These are phyloP conservation scores for Sebastes itinus DNA, from an alignment of 2,797 vertebrate species.

Conservation along the genomic window DNA sequence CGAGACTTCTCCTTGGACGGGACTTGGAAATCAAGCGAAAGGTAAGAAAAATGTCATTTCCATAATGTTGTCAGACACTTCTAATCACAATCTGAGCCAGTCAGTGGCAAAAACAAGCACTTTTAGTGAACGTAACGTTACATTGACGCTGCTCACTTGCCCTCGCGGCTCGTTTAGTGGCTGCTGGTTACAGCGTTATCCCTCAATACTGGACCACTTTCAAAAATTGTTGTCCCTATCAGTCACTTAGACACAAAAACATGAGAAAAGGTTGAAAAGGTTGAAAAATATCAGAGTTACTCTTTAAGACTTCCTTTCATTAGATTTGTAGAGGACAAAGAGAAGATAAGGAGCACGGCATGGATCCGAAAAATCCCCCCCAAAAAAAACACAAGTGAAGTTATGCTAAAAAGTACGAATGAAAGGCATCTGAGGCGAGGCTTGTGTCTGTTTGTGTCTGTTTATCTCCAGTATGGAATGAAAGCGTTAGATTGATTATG, in stretches of 20 bases:
- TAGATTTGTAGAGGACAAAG: not conserved
- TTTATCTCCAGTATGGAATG: constrained; percentile 40
- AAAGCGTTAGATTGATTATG: constrained; percentile 51
- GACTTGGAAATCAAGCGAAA: too few relatives aligned
- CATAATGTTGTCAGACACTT: too few relatives aligned
- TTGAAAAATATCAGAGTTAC: not conserved
- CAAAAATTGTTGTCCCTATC: not conserved
- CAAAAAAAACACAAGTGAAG: too few relatives aligned
- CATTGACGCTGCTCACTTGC: too few relatives aligned
- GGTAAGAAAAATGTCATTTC: too few relatives aligned
- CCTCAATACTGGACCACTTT: not conserved
- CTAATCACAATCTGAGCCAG: too few relatives aligned
- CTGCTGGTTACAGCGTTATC: not conserved
- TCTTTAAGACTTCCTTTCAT: not conserved
- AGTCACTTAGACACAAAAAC: too few relatives aligned
- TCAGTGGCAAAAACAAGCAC: too few relatives aligned
- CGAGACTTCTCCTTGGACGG: too few relatives aligned
- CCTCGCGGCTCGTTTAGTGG: not conserved
- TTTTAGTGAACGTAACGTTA: too few relatives aligned
- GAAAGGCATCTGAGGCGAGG: not conserved
- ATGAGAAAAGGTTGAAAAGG: not conserved
- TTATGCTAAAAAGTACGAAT: not conserved
- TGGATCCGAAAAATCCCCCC: not conserved
- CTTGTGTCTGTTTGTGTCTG: constrained; percentile 4
- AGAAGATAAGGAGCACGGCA: not conserved